Evolutionary conservation across 2,888 invertebrate genomes (phyloP).

Genomic region (Epirrhoe alternata): DNA sequence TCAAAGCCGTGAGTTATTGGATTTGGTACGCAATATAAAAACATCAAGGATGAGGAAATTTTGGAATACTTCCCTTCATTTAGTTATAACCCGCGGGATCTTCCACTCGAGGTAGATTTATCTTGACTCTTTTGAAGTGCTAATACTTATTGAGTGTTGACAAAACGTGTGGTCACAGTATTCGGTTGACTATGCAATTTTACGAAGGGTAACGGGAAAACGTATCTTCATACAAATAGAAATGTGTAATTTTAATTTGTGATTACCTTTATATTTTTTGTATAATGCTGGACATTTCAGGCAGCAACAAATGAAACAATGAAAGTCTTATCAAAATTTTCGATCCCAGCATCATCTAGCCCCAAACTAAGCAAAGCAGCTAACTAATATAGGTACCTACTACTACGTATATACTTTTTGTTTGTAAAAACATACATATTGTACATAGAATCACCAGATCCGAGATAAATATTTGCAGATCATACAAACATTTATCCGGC

Average conservation of each 20-base stretch:
- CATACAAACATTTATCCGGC: too few relatives aligned
- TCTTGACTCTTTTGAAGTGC: not conserved
- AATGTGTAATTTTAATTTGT: not conserved
- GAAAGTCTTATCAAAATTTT: too few relatives aligned
- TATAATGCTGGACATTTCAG: too few relatives aligned
- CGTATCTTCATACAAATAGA: not conserved
- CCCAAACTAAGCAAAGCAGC: too few relatives aligned
- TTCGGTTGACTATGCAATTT: not conserved
- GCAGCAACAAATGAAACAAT: too few relatives aligned
- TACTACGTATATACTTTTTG: too few relatives aligned
- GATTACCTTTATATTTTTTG: too few relatives aligned
- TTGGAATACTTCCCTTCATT: slow-evolving; percentile 44
- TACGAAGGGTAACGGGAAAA: not conserved
- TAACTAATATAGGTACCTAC: too few relatives aligned
- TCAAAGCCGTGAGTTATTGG: slow-evolving; percentile 28
- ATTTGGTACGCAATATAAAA: slow-evolving; percentile 30
- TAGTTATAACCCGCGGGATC: slow-evolving; percentile 9
- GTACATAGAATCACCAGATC: too few relatives aligned
- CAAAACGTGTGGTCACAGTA: not conserved
- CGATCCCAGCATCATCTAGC: too few relatives aligned
- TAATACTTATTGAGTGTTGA: not conserved
- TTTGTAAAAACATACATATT: too few relatives aligned
- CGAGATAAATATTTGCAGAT: too few relatives aligned
- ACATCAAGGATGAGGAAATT: slow-evolving; percentile 25
- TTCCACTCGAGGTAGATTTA: not conserved